Conservation (phyloP, 2,888 invertebrate species). For the Caenorhabditis angaria region DNA sequence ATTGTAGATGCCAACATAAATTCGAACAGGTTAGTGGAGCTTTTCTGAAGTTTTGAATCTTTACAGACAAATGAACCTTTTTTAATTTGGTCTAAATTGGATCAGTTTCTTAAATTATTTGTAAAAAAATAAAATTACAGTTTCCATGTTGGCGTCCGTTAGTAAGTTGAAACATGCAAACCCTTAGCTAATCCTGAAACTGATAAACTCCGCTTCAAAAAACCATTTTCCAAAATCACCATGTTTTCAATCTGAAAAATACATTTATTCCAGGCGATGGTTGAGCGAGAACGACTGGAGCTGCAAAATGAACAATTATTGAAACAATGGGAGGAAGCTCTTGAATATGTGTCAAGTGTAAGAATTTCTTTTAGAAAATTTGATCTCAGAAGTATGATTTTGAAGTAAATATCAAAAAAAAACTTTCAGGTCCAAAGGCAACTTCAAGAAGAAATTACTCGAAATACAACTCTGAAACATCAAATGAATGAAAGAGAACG, state of each 20-base stretch:
- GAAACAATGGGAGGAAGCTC: slow-evolving; percentile 55
- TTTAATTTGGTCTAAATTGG: no score
- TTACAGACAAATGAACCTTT: neutral
- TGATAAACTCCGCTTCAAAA: no score
- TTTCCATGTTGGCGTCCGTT: no score
- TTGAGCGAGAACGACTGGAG: slow-evolving; percentile 52
- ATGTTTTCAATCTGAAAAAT: neutral
- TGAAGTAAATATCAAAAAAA: no score
- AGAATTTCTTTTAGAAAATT: neutral
- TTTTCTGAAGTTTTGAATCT: neutral
- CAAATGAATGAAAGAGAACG: slow-evolving; percentile 36
- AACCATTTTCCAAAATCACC: no score
- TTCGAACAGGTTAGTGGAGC: slow-evolving; percentile 14
- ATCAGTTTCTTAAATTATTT: no score
- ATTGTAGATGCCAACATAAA: slow-evolving; percentile 30
- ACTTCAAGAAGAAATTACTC: slow-evolving; percentile 52
- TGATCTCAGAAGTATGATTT: neutral
- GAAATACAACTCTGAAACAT: slow-evolving; percentile 38
- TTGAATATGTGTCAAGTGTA: slow-evolving; percentile 57
- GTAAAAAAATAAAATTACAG: no score
- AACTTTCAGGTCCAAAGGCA: slow-evolving; percentile 52
- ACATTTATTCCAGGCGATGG: slow-evolving; percentile 29
- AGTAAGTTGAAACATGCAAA: no score
- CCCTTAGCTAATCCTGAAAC: no score
- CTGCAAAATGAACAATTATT: slow-evolving; percentile 57